Evolutionary conservation across 2,888 invertebrate species (phyloP).

Genomic region (Physocephala rufipes): DNA sequence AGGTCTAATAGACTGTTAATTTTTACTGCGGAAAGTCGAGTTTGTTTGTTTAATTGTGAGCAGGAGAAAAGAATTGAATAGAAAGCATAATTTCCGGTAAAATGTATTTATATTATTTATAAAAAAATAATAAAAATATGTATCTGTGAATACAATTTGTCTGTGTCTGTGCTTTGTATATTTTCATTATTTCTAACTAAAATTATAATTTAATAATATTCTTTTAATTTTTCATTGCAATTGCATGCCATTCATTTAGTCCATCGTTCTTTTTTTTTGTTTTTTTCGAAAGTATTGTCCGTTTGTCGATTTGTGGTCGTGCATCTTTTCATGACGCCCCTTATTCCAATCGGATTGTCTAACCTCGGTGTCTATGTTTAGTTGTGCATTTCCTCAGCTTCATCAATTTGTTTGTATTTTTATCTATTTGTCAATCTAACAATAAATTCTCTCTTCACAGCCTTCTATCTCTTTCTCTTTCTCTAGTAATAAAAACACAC

Average conservation of each 20-base stretch:
- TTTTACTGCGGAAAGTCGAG: constrained; percentile 28
- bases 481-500: not conserved
- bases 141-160: not conserved
- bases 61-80: constrained; percentile 1
- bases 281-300: too few species aligned
- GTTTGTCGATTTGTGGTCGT: too few species aligned
- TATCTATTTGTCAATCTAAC: not conserved
- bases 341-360: too few species aligned
- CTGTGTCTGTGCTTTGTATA: too few species aligned
- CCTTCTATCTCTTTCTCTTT: not conserved
- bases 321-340: not conserved
- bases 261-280: too few species aligned
- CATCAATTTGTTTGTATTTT: not conserved
- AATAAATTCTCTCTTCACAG: too few species aligned
- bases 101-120: not conserved
- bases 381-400: too few species aligned
- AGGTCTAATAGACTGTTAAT: not conserved
- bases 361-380: too few species aligned
- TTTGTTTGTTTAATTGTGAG: constrained; percentile 27
- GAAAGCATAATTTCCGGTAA: constrained; percentile 32
- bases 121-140: constrained; percentile 20
- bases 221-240: too few species aligned
- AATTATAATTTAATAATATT: too few species aligned
- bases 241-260: too few species aligned
- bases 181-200: too few species aligned